These are phyloP conservation scores for Eidolon helvum DNA, from an alignment of 2,113 vertebrate genomes.

Conservation along the genomic window DNA sequence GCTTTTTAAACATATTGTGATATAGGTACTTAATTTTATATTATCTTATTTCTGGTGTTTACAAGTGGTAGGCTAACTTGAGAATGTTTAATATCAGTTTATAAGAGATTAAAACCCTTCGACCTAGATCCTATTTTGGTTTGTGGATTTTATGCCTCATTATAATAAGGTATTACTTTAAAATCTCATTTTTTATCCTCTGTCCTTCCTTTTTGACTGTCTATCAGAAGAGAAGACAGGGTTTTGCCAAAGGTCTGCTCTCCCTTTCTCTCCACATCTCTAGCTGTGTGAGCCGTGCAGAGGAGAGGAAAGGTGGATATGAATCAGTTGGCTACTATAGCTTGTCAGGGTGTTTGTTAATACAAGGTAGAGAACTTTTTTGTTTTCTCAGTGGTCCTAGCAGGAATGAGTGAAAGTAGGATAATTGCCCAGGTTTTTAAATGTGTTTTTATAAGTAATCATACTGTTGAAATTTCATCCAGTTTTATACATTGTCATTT, in stretches of 20 bases:
- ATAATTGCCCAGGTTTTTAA: not conserved
- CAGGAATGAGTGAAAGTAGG: conserved; percentile 17
- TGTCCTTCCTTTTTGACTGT: not conserved
- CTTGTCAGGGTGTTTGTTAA: conserved; percentile 19
- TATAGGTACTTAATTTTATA: not conserved
- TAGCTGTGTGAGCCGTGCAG: not conserved
- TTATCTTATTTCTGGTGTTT: not conserved
- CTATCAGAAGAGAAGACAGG: not conserved
- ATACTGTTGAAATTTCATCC: not conserved
- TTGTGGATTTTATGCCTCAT: not conserved
- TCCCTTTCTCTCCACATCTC: not conserved
- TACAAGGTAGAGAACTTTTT: not conserved
- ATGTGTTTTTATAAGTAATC: conserved; percentile 19
- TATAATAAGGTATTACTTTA: not conserved
- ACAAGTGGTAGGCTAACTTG: not conserved
- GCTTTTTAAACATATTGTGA: not conserved
- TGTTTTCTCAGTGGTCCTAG: not conserved
- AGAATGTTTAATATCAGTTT: not conserved
- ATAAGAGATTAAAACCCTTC: not conserved
- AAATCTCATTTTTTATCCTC: not conserved
- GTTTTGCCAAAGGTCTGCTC: not conserved
- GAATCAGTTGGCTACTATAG: not conserved
- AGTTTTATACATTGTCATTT: not conserved
- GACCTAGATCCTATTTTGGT: not conserved
- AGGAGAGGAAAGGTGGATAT: not conserved